A percentile compares a stretch with the other conserved stretches of the same genome.
These are phyloP conservation scores for Channa argus DNA, from an alignment of 2,113 vertebrate genomes.

Conservation along the genomic window DNA sequence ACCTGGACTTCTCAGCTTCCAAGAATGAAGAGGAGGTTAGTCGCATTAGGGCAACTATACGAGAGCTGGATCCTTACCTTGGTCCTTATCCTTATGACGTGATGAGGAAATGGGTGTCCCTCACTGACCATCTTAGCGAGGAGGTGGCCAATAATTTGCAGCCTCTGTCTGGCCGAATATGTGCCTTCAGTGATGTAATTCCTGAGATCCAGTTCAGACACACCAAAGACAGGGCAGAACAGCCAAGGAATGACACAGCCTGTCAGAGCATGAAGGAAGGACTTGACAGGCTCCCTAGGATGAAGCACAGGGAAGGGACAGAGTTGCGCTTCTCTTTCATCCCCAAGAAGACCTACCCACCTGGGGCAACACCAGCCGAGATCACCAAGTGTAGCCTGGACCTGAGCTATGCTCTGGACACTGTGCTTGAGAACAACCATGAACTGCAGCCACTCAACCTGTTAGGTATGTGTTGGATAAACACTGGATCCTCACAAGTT, in stretches of 20 bases:
- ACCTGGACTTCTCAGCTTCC: conserved; percentile 84
- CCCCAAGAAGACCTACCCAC: conserved; percentile 89
- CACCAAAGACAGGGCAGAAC: conserved; percentile 86
- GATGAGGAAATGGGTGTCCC: conserved; percentile 93
- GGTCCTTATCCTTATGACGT: conserved; percentile 93
- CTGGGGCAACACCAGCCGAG: conserved; percentile 90
- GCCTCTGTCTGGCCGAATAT: conserved; percentile 88
- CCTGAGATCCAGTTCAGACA: conserved; percentile 85
- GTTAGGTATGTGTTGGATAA: conserved; percentile 82
- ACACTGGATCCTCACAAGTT: too few relatives aligned
- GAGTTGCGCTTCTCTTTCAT: conserved; percentile 91
- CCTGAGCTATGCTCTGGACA: conserved; percentile 90
- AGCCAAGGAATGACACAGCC: conserved; percentile 85
- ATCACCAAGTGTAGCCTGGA: conserved; percentile 95
- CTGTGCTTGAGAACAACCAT: conserved; percentile 84
- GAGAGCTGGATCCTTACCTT: conserved; percentile 88
- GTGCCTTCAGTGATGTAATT: conserved; percentile 91
- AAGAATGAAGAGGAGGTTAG: conserved; percentile 83
- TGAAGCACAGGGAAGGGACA: conserved; percentile 90
- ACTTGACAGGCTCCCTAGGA: conserved; percentile 89
- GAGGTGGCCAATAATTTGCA: conserved; percentile 84
- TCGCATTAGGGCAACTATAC: conserved; percentile 83
- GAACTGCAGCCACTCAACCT: conserved; percentile 84
- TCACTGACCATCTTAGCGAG: conserved; percentile 87
- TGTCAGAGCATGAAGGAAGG: conserved; percentile 95